Percentiles rank a stretch among this genome's conserved stretches.
phyloP scores from a whole-genome alignment of 2,113 vertebrate genomes.

The Uria aalge region DNA sequence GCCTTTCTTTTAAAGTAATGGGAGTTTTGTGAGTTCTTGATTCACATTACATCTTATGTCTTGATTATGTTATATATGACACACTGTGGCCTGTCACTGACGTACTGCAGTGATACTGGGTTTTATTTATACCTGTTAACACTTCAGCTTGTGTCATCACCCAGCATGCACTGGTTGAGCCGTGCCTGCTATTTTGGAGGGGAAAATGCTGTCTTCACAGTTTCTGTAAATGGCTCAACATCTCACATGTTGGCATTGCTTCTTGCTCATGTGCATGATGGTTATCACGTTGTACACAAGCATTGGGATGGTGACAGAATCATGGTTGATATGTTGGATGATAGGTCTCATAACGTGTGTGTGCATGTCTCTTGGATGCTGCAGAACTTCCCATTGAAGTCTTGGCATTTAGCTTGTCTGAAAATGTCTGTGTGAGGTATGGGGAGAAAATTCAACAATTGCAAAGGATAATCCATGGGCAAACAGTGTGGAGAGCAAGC shows the following conservation, averaged over 20 bases:
- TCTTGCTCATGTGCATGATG: accelerated
- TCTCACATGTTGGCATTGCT: not conserved
- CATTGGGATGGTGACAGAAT: not conserved
- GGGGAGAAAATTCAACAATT: not conserved
- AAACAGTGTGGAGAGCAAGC: not conserved
- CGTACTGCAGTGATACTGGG: not conserved
- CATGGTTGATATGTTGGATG: not conserved
- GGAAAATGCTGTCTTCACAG: not conserved
- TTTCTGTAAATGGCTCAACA: not conserved
- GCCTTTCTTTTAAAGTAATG: not conserved
- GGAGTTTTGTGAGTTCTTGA: not conserved
- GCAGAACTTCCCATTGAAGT: not conserved
- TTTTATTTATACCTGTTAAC: not conserved
- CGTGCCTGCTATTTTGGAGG: not conserved
- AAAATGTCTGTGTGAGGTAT: not conserved
- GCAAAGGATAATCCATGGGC: not conserved
- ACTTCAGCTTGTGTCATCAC: not conserved
- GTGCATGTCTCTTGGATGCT: not conserved
- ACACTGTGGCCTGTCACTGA: not conserved
- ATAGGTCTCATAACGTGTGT: not conserved
- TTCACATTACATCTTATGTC: accelerated
- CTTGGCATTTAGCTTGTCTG: not conserved
- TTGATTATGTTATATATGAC: accelerated
- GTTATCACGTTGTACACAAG: not conserved
- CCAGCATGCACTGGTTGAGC: not conserved